phyloP scores from a whole-genome alignment of 37 sponge, comb jelly and placozoan genomes.

The Crambe crambe region DNA sequence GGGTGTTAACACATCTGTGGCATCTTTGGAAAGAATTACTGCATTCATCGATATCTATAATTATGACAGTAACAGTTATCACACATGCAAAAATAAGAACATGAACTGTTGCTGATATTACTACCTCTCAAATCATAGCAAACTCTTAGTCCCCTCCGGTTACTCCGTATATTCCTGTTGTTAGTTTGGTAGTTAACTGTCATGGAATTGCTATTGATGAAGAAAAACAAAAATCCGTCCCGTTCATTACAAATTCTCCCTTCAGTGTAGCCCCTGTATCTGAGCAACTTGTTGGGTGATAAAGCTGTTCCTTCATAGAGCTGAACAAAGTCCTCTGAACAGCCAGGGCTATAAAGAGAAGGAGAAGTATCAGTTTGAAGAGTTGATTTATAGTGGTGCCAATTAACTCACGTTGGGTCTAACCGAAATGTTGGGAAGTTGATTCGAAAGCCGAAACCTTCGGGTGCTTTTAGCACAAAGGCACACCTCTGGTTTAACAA shows the following conservation, averaged over 20 bases:
- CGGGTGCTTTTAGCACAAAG: conserved; percentile 41
- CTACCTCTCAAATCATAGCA: background rate
- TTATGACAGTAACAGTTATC: background rate
- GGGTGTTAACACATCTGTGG: conserved; percentile 40
- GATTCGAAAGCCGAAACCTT: conserved; percentile 36
- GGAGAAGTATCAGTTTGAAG: background rate
- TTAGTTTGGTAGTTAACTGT: conserved; percentile 9
- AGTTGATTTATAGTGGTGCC: no score
- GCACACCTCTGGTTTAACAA: conserved; percentile 31
- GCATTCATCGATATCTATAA: conserved; percentile 9
- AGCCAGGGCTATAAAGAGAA: background rate
- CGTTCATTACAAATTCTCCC: conserved; percentile 3
- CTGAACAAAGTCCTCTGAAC: conserved; percentile 6
- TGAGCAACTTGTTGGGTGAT: background rate
- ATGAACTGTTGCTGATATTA: background rate
- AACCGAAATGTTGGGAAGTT: background rate
- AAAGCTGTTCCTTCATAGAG: background rate
- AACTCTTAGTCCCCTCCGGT: background rate
- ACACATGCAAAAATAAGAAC: no score
- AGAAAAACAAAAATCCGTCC: background rate
- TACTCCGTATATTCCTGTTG: background rate
- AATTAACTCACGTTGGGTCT: no score
- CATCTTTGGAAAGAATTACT: no score
- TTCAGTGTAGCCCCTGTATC: background rate
- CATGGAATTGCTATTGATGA: background rate